phyloP scores from a whole-genome alignment of 2,797 vertebrate species.

The Lagodon rhomboides region DNA sequence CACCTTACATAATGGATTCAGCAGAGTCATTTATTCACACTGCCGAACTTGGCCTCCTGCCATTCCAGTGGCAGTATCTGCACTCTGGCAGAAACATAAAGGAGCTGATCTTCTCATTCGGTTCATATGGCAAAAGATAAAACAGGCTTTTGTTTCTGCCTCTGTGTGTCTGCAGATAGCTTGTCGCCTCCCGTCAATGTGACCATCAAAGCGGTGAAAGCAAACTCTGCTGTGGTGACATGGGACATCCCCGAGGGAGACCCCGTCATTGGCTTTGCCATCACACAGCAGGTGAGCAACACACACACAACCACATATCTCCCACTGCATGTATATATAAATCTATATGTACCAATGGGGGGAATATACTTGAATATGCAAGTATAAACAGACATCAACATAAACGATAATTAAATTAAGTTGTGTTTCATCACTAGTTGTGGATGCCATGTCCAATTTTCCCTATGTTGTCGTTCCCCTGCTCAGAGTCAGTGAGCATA shows the following conservation, averaged over 20 bases:
- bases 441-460: constrained; percentile 34
- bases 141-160: constrained; percentile 28
- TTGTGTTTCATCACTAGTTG: constrained; percentile 29
- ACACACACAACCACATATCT: background rate
- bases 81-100: constrained; percentile 4
- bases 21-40: constrained; percentile 41
- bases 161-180: constrained; percentile 86
- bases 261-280: constrained; percentile 95
- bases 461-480: background rate
- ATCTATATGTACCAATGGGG: background rate
- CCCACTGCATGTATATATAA: background rate
- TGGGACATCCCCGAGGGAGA: constrained; percentile 97
- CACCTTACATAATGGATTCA: constrained; percentile 34
- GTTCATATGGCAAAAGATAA: constrained; percentile 15
- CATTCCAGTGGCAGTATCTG: constrained; percentile 3
- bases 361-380: background rate
- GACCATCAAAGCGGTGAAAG: constrained; percentile 93
- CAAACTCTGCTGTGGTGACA: constrained; percentile 94
- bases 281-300: constrained; percentile 94
- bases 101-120: constrained; percentile 29
- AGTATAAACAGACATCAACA: background rate
- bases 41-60: constrained; percentile 24
- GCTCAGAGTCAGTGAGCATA: constrained; percentile 44
- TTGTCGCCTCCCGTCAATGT: constrained; percentile 94
- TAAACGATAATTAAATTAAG: constrained; percentile 30